Evolutionary conservation across 2,797 vertebrate species (phyloP).

Genomic region (Paedocypris micromegethes): DNA sequence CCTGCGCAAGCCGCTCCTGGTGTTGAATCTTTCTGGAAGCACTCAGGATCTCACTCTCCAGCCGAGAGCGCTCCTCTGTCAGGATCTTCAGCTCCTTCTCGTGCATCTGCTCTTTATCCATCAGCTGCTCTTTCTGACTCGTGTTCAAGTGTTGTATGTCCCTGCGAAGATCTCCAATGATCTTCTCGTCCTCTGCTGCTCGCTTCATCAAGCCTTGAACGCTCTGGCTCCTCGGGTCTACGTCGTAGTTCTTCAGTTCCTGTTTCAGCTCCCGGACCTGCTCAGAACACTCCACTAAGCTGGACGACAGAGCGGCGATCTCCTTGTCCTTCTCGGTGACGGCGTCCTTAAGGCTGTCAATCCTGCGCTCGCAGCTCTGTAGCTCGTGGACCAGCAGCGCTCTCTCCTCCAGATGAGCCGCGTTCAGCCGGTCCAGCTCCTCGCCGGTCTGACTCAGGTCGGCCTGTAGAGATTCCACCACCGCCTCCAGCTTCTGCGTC

Average conservation of each 20-base stretch:
- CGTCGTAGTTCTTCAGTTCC: slow-evolving; percentile 67
- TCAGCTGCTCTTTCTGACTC: slow-evolving; percentile 58
- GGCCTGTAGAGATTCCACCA: slow-evolving; percentile 69
- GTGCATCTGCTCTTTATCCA: slow-evolving; percentile 63
- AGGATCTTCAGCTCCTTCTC: slow-evolving; percentile 75
- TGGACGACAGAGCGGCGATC: slow-evolving; percentile 65
- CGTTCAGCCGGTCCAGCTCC: slow-evolving; percentile 84
- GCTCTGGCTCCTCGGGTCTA: slow-evolving; percentile 65
- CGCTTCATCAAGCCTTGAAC: slow-evolving; percentile 68
- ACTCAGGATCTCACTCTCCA: slow-evolving; percentile 62
- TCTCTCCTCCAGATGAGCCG: slow-evolving; percentile 78
- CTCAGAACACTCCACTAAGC: slow-evolving; percentile 74
- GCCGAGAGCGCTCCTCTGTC: slow-evolving; percentile 73
- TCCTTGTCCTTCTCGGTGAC: slow-evolving; percentile 80
- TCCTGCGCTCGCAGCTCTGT: slow-evolving; percentile 84
- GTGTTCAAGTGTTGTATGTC: slow-evolving; percentile 68
- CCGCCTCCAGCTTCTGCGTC: slow-evolving; percentile 76
- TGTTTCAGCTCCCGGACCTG: slow-evolving; percentile 72
- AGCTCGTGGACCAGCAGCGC: slow-evolving; percentile 85
- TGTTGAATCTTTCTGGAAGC: slow-evolving; percentile 63
- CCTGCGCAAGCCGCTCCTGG: slow-evolving; percentile 55
- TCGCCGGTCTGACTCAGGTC: slow-evolving; percentile 85
- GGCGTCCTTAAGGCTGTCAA: slow-evolving; percentile 76
- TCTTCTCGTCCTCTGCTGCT: slow-evolving; percentile 61
- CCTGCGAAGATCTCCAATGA: slow-evolving; percentile 67